A percentile compares a stretch with the other conserved stretches of the same genome.
Conservation (phyloP, 2,888 invertebrate species). For the Dromius quadrimaculatus region DNA sequence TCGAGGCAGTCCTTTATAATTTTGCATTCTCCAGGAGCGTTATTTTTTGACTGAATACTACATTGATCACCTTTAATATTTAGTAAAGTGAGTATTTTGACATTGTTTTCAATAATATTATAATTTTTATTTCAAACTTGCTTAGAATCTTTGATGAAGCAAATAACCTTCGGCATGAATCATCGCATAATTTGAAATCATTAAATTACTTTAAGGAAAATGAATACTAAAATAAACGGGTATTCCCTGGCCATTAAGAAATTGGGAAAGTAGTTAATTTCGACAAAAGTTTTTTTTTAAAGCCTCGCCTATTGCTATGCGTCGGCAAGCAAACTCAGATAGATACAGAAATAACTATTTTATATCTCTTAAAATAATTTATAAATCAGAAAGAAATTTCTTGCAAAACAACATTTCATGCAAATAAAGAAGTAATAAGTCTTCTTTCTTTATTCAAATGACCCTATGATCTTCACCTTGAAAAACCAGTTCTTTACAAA, state of each 20-base stretch:
- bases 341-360: not conserved
- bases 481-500: not conserved
- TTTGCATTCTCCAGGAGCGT: not conserved
- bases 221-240: not conserved
- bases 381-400: not conserved
- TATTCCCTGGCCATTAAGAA: not conserved
- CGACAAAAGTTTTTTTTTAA: not conserved
- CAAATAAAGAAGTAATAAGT: not conserved
- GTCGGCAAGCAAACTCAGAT: not conserved
- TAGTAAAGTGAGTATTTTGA: not conserved
- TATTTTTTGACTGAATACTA: not conserved
- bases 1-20: not conserved
- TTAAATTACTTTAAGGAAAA: not conserved
- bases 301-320: not conserved
- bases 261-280: not conserved
- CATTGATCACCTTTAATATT: not conserved
- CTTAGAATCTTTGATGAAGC: too few relatives aligned
- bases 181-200: not conserved
- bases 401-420: not conserved
- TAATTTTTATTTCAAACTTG: not conserved
- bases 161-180: not conserved
- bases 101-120: not conserved
- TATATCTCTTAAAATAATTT: not conserved
- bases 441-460: not conserved
- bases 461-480: constrained; percentile 8